Evolutionary conservation across 2,113 vertebrate species (phyloP).

Genomic region (Chionodraco myersi): DNA sequence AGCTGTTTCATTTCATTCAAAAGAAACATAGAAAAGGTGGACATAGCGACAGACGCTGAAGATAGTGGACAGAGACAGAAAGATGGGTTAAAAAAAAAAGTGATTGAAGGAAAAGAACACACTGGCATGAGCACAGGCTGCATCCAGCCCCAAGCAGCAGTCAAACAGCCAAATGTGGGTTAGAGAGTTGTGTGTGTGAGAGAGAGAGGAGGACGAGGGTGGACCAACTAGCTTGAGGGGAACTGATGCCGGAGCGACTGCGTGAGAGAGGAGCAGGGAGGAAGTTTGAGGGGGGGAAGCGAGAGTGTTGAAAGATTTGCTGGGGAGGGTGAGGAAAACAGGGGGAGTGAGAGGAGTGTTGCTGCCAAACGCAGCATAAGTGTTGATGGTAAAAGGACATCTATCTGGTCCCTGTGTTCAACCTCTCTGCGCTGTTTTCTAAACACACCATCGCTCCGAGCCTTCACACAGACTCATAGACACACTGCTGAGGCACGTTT

Average conservation of each 20-base stretch:
- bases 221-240: constrained; percentile 36
- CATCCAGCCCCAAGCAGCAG: constrained; percentile 39
- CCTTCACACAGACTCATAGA: constrained; percentile 15
- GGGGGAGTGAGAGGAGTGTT: constrained; percentile 43
- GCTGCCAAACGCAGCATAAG: constrained; percentile 71
- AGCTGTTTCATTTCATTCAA: constrained; percentile 20
- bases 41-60: not conserved
- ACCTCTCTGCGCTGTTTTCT: constrained; percentile 17
- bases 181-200: constrained; percentile 20
- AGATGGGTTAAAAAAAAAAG: constrained; percentile 9
- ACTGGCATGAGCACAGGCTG: constrained; percentile 25
- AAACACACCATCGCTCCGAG: constrained; percentile 49
- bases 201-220: not conserved
- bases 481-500: not conserved
- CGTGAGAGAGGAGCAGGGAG: constrained; percentile 40
- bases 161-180: constrained; percentile 25
- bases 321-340: constrained; percentile 44
- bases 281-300: constrained; percentile 24
- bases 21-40: constrained; percentile 9
- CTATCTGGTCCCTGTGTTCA: constrained; percentile 60
- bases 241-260: constrained; percentile 40
- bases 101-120: constrained; percentile 26
- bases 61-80: not conserved
- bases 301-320: constrained; percentile 64
- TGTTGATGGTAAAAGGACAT: constrained; percentile 76